phyloP scores from a whole-genome alignment of 2,113 vertebrate genomes.

The Sitta europaea region DNA sequence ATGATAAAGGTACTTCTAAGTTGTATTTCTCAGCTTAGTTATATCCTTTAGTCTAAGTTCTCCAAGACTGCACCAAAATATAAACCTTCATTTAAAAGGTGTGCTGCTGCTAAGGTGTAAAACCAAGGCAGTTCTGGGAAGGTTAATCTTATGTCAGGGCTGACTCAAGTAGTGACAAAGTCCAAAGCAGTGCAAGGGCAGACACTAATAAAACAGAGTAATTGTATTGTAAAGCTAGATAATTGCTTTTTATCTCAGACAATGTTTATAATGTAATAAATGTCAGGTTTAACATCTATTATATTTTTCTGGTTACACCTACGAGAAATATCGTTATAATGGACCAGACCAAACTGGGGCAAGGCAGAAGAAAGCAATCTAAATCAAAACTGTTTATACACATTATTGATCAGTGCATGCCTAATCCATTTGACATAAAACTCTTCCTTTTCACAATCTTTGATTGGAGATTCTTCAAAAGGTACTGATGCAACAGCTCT shows the following conservation, averaged over 20 bases:
- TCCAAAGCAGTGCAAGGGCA: background rate
- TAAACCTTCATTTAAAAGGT: background rate
- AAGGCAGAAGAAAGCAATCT: background rate
- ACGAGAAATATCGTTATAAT: background rate
- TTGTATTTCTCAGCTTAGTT: background rate
- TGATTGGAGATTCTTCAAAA: background rate
- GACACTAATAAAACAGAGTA: background rate
- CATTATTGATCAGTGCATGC: background rate
- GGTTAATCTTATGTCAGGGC: background rate
- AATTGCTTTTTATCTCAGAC: background rate
- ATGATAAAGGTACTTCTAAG: background rate
- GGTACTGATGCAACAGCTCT: background rate
- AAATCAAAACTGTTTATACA: background rate
- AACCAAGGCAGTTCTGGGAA: background rate
- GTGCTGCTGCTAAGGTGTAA: background rate
- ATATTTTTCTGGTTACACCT: background rate
- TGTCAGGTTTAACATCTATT: background rate
- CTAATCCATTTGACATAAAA: background rate
- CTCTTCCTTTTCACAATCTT: background rate
- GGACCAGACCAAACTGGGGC: background rate
- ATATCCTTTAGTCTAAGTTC: background rate
- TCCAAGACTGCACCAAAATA: background rate
- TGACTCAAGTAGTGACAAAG: background rate
- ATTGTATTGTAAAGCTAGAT: background rate
- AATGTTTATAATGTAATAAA: too few species aligned